Evolutionary conservation across 1,140 invertebrate genomes (phyloP), one percentile per base, ranked within the genome.

Genomic region (Triops longicaudatus): DNA sequence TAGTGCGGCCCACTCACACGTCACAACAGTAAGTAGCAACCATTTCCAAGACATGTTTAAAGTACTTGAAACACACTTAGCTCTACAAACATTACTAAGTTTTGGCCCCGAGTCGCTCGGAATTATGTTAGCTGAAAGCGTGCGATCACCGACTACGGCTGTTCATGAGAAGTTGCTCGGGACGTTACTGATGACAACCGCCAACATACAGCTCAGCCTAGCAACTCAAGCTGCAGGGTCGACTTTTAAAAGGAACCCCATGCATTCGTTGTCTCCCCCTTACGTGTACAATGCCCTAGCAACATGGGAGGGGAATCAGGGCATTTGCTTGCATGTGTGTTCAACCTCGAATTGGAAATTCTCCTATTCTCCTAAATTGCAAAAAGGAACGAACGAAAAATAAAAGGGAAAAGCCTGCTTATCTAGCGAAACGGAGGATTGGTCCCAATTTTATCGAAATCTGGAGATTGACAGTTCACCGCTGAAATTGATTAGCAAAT

Each of bases 261-360:
- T 63, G 22, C 22, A n/a, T 63, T 63, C 50, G n/a, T 63, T 22
- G 17, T 17, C 14, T 14, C 50, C 50, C 50, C 50, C 50, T 63
- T 63, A 63, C 50, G 14, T 63, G 10, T 63, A 63, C 50, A 22
- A 63, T 37, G 50, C 50, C 50, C 50, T 14, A 63, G 22, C 50
- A 63, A 63, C 22, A 63, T 63, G 22, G 22, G 50, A 22, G 50
- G 50, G n/a, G 50, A 63, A 63, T 63, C n/a, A 22, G 50, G n/a
- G 17, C 50, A 17, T 63, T 63, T 63, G 50, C 50, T 63, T 63
- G 50, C 50, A 63, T 63, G 50, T 63, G 50, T 63, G 22, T 63
- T 63, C 22, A 63, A 14, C 50, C 17, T 37, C 31, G 50, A 22
- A 63, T 63, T 22, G 50, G 50, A 22, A 6, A 17, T 12, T 63